Percentiles rank a stretch among this genome's conserved stretches.
Conservation (phyloP, 2,113 vertebrate species). For the Tychaedon coryphoeus region DNA sequence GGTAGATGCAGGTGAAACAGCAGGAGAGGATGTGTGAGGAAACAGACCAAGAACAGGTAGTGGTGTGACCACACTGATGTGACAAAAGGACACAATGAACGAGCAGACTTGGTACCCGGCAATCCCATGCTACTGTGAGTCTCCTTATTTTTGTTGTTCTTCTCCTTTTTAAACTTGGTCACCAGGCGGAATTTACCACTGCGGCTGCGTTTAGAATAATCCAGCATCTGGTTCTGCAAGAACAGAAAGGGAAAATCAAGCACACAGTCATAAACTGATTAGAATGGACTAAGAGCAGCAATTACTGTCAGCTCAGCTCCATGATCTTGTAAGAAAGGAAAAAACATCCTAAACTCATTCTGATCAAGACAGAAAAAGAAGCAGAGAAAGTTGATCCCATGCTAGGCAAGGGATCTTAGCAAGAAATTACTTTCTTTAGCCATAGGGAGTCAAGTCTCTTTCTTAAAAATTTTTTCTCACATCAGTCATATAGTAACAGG, state of each 20-base stretch:
- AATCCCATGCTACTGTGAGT: slow-evolving; percentile 78
- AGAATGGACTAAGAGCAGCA: not conserved
- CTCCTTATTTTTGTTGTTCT: slow-evolving; percentile 93
- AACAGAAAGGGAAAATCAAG: not conserved
- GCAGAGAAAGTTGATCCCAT: not conserved
- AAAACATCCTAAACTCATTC: not conserved
- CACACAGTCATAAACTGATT: not conserved
- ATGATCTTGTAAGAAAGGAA: not conserved
- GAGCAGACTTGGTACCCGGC: slow-evolving; percentile 79
- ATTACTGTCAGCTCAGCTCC: not conserved
- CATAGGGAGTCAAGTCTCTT: not conserved
- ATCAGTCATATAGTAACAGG: not conserved
- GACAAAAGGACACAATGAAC: not conserved
- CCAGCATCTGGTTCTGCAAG: slow-evolving; percentile 79
- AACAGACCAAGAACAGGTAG: not conserved
- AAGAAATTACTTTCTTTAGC: not conserved
- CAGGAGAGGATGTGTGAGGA: not conserved
- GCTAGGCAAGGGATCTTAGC: not conserved
- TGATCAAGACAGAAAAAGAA: not conserved
- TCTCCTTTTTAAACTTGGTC: slow-evolving; percentile 97
- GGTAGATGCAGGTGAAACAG: not conserved
- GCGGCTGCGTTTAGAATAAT: slow-evolving; percentile 87
- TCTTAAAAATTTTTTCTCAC: not conserved
- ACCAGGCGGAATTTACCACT: slow-evolving; percentile 94
- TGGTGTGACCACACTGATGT: not conserved